Conservation (phyloP, 2,113 vertebrate genomes). For the Pterocles gutturalis region DNA sequence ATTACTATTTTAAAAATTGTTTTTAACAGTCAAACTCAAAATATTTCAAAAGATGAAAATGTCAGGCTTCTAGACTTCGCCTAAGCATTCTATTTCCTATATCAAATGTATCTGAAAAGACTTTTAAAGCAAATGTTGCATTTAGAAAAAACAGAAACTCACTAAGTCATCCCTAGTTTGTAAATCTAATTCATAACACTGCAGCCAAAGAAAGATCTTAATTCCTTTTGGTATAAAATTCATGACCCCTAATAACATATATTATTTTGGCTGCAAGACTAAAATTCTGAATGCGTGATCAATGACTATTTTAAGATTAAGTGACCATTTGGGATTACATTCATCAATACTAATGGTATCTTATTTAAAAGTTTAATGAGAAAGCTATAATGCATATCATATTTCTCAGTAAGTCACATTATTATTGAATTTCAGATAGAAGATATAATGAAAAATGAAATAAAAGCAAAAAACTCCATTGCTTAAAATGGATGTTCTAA, state of each 20-base stretch:
- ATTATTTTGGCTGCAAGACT: slow-evolving; percentile 1
- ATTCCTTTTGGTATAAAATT: slow-evolving; percentile 1
- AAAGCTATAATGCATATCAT: slow-evolving; percentile 21
- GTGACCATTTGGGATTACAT: slow-evolving; percentile 40
- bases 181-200: neutral
- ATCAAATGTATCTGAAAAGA: neutral
- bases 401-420: slow-evolving; percentile 30
- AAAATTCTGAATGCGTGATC: slow-evolving; percentile 33
- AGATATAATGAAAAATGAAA: slow-evolving; percentile 29
- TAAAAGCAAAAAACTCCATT: neutral
- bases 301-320: slow-evolving; percentile 55
- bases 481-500: slow-evolving; percentile 27
- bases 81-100: neutral
- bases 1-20: neutral
- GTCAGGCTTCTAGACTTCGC: neutral
- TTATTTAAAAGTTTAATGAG: slow-evolving; percentile 62
- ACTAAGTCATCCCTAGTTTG: neutral
- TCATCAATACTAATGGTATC: slow-evolving; percentile 58
- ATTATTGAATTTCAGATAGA: slow-evolving; percentile 42
- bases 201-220: neutral
- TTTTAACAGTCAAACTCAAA: neutral
- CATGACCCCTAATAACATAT: neutral
- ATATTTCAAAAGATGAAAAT: neutral
- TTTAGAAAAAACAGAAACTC: neutral
- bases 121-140: neutral